These are phyloP conservation scores for Centrocercus urophasianus DNA, from an alignment of 2,113 vertebrate genomes.

Conservation along the genomic window DNA sequence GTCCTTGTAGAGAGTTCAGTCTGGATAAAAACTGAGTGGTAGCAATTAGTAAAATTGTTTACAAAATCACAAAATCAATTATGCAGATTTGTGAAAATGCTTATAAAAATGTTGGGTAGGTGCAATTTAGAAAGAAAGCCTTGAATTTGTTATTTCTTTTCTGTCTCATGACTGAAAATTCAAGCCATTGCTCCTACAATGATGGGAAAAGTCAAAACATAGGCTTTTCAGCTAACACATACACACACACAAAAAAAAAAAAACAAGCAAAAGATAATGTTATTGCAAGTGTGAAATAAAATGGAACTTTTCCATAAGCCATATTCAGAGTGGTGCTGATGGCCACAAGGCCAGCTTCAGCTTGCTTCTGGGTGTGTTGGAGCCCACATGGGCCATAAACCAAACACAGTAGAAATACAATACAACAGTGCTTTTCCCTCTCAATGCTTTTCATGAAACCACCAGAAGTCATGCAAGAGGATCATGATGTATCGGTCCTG, in stretches of 20 bases:
- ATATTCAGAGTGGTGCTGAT: conserved; percentile 39
- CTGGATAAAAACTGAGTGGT: neutral
- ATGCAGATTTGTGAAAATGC: neutral
- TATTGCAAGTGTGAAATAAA: conserved; percentile 42
- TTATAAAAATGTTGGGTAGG: neutral
- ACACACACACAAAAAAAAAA: conserved; percentile 20
- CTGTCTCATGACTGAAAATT: conserved; percentile 53
- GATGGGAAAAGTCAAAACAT: conserved; percentile 60
- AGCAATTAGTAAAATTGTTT: conserved; percentile 2
- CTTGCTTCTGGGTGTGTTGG: conserved; percentile 55
- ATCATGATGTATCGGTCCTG: conserved; percentile 1
- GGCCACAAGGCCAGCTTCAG: conserved; percentile 60
- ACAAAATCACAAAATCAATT: neutral
- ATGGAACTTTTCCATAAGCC: conserved; percentile 21
- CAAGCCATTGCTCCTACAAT: conserved; percentile 40
- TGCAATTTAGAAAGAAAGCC: conserved; percentile 14
- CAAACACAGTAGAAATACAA: conserved; percentile 63
- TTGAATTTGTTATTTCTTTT: conserved; percentile 40
- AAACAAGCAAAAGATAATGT: conserved; percentile 5
- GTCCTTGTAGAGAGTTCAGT: neutral
- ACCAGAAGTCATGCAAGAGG: conserved; percentile 33
- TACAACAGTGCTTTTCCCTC: conserved; percentile 29
- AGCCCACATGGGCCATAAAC: conserved; percentile 37
- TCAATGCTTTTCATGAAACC: conserved; percentile 60
- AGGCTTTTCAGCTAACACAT: conserved; percentile 37